Evolutionary conservation across 2,113 vertebrate species (phyloP), one percentile per base, ranked within the genome.

Genomic region (Pachypanchax playfairii): DNA sequence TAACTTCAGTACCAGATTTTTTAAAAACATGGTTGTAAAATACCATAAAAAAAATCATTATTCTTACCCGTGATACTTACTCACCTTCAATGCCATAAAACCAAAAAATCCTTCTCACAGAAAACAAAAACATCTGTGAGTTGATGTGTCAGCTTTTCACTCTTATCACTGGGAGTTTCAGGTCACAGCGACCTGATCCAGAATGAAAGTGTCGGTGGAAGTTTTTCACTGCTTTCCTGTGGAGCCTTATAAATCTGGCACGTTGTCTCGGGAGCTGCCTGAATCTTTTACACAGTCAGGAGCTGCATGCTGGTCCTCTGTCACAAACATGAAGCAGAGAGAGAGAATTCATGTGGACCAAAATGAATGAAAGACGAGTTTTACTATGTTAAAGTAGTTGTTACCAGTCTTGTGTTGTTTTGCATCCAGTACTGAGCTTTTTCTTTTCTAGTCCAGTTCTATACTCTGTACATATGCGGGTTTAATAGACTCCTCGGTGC

Each of bases 301-400:
- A 56, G 29, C 57, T n/a, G 63, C 59, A 22, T 2, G 20, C 9
- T 42, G 6, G 28, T 73, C 29, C 48, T 61, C 18, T 58, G 12
- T 38, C 28, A 31, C 49, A 38, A 13, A 25, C 3, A 31, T 6
- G 11, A 14, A 26, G n/a, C 26, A 58, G 21, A n/a, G 4, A 33
- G 36, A 5, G n/a, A n/a, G 1, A 52, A 39, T 47, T 43, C 57
- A 60, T 4, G 24, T 54, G 78, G 81, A 80, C 87, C 69, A 82
- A 84, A 78, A 41, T 57, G 50, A 76, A 67, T 2, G 14, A 62
- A 17, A 17, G 2, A 41, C 39, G 28, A 4, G 28, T n/a, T 61
- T 60, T 0, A 22, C 41, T 49, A 17, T 67, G 36, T 2, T 6
- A 61, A 52, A 57, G 26, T 79, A 21, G 14, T 21, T 18, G 6